Conservation (phyloP, 2,888 invertebrate genomes). For the Eledona agricola region DNA sequence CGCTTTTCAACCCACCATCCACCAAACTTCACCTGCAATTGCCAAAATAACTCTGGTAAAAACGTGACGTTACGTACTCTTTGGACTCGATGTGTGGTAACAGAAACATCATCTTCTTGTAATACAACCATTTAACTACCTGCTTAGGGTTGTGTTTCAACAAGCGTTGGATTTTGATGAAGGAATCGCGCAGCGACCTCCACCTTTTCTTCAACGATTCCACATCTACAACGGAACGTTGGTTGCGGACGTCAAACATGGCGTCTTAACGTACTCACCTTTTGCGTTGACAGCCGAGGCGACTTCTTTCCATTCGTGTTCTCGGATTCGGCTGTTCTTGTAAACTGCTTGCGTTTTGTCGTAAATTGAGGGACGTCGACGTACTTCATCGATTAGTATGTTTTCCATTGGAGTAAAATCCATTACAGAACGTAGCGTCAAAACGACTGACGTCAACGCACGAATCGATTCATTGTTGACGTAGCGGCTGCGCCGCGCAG, state of each 20-base stretch:
- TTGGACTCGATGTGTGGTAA: conserved; percentile 11
- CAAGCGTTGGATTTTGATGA: conserved; percentile 13
- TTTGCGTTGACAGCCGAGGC: conserved; percentile 4
- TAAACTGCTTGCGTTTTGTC: conserved; percentile 6
- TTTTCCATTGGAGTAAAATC: conserved; percentile 4
- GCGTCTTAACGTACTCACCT: conserved; percentile 7
- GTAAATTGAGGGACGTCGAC: conserved; percentile 5
- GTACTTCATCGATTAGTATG: conserved; percentile 7
- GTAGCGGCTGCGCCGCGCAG: too few species aligned
- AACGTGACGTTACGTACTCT: conserved; percentile 3
- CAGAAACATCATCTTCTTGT: conserved; percentile 6
- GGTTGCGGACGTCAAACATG: background rate
- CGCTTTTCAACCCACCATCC: too few species aligned
- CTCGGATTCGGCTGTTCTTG: conserved; percentile 3
- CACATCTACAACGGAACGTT: background rate
- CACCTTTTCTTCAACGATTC: conserved; percentile 7
- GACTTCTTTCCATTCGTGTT: conserved; percentile 10
- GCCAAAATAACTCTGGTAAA: too few species aligned
- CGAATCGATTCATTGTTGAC: conserved; percentile 7
- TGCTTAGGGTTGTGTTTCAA: conserved; percentile 9
- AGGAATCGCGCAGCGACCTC: conserved; percentile 14
- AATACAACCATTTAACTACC: conserved; percentile 10
- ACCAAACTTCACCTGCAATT: too few species aligned
- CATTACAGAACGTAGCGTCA: conserved; percentile 1
- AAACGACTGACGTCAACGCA: conserved; percentile 3